Evolutionary conservation across 1,140 invertebrate genomes (phyloP), one percentile per base, ranked within the genome.

Genomic region (Acromyrmex heyeri): DNA sequence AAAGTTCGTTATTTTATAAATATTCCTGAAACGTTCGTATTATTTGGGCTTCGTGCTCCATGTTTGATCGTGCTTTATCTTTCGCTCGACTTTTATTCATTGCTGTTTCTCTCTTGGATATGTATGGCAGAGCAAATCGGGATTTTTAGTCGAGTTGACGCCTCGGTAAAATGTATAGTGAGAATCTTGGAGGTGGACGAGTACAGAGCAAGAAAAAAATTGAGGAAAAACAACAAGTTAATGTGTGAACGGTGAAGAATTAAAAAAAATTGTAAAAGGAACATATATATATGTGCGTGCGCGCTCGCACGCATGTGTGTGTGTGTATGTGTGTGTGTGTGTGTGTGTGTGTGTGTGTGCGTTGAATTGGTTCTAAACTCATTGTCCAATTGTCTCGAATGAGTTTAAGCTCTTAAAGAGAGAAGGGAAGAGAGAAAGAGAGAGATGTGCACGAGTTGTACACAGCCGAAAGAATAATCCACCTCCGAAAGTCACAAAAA

Each of bases 401-500:
- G 24, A 21, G 55, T 48, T 55, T 3, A 16, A 79, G 14, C 30
- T 67, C 27, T 16, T 48, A 30, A 48, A 77, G 30, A 30, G 21
- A 4, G 21, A 38, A 16, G 38, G 55, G 18, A 8, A 34, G 7
- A 24, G 34, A 27, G 34, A 38, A 24, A 65, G 61, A 16, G 48
- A 79, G 8, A 38, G 21, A 72, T 61, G 53, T 30, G 55, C 44
- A 88, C 70, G 44, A 72, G 21, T 69, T 61, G 69, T 81, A 55
- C 65, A 77, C 30, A 87, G 72, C 85, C 77, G 90, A 75, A 73
- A 85, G 38, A 69, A 69, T 21, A 21, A 65, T 87, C 85, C 92
- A 93, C 89, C 92, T 93, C 89, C 90, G 65, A 87, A 86, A 94
- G 88, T 93, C 92, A 92, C 86, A 91, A 90, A 79, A 93, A 90